Base-by-base conservation (phyloP, 2,888 invertebrate species). In the Drosophila lutescens region DNA sequence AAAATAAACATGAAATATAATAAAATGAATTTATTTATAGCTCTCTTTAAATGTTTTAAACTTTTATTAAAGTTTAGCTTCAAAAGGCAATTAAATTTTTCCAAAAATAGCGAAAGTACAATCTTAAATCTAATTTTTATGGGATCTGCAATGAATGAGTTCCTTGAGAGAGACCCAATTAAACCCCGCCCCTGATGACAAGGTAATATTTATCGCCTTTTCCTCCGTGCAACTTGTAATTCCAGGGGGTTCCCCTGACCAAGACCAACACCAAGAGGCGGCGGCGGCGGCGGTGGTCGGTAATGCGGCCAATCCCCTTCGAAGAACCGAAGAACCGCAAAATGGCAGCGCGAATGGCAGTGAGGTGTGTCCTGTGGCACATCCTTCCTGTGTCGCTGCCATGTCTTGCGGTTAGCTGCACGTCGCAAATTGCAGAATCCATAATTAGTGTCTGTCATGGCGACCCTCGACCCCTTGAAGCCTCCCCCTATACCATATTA, bases 381-480 rank as follows among this genome's bases (percentile, higher is more conserved):
- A 62, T 81, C 60, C 59, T 60, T 63, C 60, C 56, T 57, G 54
- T 57, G 56, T 61, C 50, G 51, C 65, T 76, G 57, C 57, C 74
- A 62, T 74, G 88, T 80, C 88, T 76, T 88, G 88, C 49, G 83
- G 83, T 88, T 88, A 75, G 74, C 87, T 76, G 60, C 60, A 83
- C 88, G 88, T 88, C 83, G 78, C 83, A 88, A 84, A 84, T 84
- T 84, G 80, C 88, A 80, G 73, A 83, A 84, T 88, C 83, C 83
- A 84, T 84, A 84, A 84, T 84, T 84, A 84, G 83, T 84, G 83
- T 86, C 88, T 84, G 83, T 83, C 88, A 86, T 57, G 85, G 77
- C 66, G 59, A 58, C 58, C 66, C 57, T 67, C 36, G 13, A 20
- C 5, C 47, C 50, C 41, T 32, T 26, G 30, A 30, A 20, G 13